Percentiles rank a stretch among this genome's conserved stretches.
phyloP scores from a whole-genome alignment of 2,113 vertebrate genomes.

The Danio rerio region GRCz12tu NC_133176.1:21041001-21041500 shows the following conservation, averaged over 20 bases:
- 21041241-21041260: background rate
- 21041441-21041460: slow-evolving; percentile 66
- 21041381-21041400: too few species aligned
- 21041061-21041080: background rate
- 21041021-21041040: background rate
- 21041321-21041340: background rate
- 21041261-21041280: background rate
- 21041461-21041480: background rate
- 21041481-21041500: background rate
- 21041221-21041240: slow-evolving; percentile 2
- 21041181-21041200: background rate
- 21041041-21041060: background rate
- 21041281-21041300: background rate
- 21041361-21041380: background rate
- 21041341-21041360: background rate
- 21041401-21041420: slow-evolving; percentile 10
- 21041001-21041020: background rate
- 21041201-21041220: slow-evolving; percentile 20
- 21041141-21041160: background rate
- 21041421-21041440: slow-evolving; percentile 74
- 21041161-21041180: background rate
- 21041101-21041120: background rate
- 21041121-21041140: background rate
- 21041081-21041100: background rate
- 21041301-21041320: background rate